Evolutionary conservation across 2,797 vertebrate genomes (phyloP).

Genomic region (Eurystomus glaucurus): DNA sequence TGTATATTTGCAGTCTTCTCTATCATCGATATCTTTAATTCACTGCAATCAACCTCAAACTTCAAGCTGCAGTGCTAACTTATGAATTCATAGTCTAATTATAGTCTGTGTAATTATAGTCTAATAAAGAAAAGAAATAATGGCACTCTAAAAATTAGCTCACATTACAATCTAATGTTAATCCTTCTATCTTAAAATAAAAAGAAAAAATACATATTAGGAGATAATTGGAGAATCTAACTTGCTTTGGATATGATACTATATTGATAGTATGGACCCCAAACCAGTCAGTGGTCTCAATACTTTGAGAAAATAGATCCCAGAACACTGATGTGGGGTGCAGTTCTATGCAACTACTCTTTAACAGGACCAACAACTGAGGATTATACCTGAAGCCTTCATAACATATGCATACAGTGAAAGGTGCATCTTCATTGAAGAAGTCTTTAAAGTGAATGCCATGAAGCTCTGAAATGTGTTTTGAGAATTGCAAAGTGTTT

Average conservation of each 20-base stretch:
- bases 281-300: background rate
- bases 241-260: background rate
- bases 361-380: background rate
- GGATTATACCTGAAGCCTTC: background rate
- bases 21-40: constrained; percentile 16
- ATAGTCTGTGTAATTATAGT: constrained; percentile 45
- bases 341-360: background rate
- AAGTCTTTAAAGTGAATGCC: background rate
- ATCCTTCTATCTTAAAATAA: background rate
- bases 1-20: background rate
- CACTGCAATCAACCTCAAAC: background rate
- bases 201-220: background rate
- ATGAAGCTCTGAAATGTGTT: background rate
- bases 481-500: background rate
- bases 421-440: background rate
- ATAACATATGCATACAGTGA: background rate
- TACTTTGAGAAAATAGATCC: background rate
- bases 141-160: constrained; percentile 26
- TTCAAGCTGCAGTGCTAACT: constrained; percentile 24
- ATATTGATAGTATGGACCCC: background rate
- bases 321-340: background rate
- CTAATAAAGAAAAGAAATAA: constrained; percentile 38
- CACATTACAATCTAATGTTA: background rate
- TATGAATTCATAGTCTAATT: constrained; percentile 40
- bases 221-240: background rate